Conservation (phyloP, 2,113 vertebrate genomes). For the Rhombomys opimus region DNA sequence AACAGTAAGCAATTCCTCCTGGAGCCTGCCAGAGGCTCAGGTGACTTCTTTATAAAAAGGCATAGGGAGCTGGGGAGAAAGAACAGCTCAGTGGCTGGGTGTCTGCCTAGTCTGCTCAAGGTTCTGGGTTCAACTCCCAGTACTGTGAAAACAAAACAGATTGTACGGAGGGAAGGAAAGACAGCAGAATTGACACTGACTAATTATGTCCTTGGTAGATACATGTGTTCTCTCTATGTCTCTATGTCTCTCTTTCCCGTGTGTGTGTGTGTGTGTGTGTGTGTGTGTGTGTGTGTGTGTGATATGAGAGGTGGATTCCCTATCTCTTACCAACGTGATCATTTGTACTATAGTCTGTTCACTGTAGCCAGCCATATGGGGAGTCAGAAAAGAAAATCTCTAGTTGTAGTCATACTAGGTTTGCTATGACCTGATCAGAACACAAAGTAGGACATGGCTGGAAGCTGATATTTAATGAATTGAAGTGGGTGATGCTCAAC, state of each 20-base stretch:
- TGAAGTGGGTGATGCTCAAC: not conserved
- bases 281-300: too few species aligned
- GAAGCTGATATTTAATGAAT: not conserved
- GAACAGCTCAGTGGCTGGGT: not conserved
- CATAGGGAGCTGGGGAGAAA: not conserved
- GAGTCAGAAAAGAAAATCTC: constrained; percentile 15
- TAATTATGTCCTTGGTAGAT: not conserved
- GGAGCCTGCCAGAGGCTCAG: constrained; percentile 4
- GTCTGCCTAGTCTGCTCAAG: not conserved
- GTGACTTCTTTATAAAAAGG: not conserved
- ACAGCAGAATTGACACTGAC: not conserved
- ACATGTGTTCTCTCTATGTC: too few species aligned
- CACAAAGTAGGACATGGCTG: not conserved
- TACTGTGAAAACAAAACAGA: not conserved
- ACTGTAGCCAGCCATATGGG: not conserved
- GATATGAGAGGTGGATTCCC: not conserved
- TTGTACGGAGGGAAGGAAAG: not conserved
- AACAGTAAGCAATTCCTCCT: not conserved
- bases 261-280: not conserved
- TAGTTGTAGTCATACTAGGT: not conserved
- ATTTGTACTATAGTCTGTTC: not conserved
- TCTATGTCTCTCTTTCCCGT: not conserved
- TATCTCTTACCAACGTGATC: not conserved
- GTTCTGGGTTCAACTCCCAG: not conserved
- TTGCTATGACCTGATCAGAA: not conserved